Evolutionary conservation across 2,113 vertebrate genomes (phyloP), one percentile per base, ranked within the genome.

Genomic region (Forbesichthys agassizii): DNA sequence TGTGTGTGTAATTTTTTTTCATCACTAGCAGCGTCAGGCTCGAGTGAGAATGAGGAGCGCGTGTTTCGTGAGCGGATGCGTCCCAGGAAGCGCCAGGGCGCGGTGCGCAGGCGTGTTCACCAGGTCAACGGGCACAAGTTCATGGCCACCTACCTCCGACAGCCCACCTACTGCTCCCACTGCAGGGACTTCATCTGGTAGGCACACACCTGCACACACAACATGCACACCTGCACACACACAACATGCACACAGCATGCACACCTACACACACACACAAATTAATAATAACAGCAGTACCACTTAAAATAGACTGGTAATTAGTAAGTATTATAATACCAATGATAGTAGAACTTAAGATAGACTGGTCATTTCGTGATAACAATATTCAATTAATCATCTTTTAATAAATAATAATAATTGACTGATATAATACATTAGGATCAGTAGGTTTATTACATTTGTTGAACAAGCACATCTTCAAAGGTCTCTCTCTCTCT

Each of bases 121-220:
- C 96, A 98, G 85, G 96, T 98, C 79, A 98, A 98, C 4, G 96
- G 96, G 10, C 96, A 98, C 92, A 98, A 98, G 90, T 98, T 98
- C 74, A 98, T 98, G 96, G 96, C 96, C 86, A 98, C 96, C 53
- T 98, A 96, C 74, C 95, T 98, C 88, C 93, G 95, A 75, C 96
- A 98, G 62, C 96, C 96, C 83, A 98, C 96, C 0, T 98, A 98
- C 33, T 98, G 96, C 86, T 98, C 96, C 0, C 96, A 98, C 88
- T 98, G 96, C 93, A 92, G 96, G 79, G 96, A 98, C 82, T 98
- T 98, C 82, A 98, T 98, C 93, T 98, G 96, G 96, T 98, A 86
- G 82, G 91, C 62, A 48, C 46, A 64, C 53, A 49, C 27, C 56
- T 58, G 8, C 33, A 18, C 27, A 46, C 42, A 42, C 68, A 62